Conservation (phyloP, 2,113 vertebrate species). For the Heloderma charlesbogerti region DNA sequence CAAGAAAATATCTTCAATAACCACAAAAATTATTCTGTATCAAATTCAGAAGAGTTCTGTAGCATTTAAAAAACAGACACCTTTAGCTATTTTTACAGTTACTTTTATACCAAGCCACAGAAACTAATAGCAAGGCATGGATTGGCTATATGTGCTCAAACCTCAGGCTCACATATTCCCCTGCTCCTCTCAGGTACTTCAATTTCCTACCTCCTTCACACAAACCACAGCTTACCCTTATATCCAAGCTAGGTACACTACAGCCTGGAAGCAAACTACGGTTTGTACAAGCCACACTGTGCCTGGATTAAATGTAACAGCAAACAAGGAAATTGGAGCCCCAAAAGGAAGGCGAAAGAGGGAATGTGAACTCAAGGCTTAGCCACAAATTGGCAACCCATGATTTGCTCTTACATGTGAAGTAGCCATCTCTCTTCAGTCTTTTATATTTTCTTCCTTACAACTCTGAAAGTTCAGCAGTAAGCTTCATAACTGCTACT, state of each 20-base stretch:
- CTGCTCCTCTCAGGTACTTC: not conserved
- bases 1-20: not conserved
- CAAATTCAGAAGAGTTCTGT: not conserved
- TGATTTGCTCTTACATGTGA: not conserved
- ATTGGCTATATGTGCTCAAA: not conserved
- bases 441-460: not conserved
- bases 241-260: not conserved
- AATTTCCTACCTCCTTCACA: not conserved
- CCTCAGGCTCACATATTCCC: not conserved
- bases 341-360: too few species aligned
- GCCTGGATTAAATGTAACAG: not conserved
- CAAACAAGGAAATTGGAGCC: not conserved
- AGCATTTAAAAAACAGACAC: not conserved
- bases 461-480: not conserved
- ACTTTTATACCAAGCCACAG: not conserved
- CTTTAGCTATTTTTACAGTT: not conserved
- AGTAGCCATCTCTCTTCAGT: not conserved
- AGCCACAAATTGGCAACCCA: not conserved
- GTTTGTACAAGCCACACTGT: not conserved
- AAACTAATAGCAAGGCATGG: not conserved
- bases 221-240: not conserved
- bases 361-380: not conserved
- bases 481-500: not conserved
- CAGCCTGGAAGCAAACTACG: not conserved
- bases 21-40: not conserved